Base-by-base conservation (phyloP, 2,888 invertebrate species). In the Hybos culiciformis region DNA sequence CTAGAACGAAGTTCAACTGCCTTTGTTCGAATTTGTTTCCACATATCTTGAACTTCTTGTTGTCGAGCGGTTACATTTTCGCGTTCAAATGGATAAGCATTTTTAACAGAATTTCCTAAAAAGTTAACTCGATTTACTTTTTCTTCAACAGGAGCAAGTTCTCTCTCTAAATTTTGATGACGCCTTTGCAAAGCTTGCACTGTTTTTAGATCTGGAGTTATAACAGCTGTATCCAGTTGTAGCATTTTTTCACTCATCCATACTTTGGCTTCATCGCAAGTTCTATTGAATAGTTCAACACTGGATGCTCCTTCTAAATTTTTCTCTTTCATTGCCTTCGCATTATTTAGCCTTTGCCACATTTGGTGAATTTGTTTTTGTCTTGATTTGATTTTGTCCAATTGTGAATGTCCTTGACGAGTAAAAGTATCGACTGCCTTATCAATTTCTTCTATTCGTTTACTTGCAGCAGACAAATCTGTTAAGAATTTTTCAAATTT, bases 171-270 rank as follows among this genome's bases (percentile, higher is more conserved):
- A 66, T 93, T 86, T 54, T 91, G 87, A 65, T 94, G 94, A 14
- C 88, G 72, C 11, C 94, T 72, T 67, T 96, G 93, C 51, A 94
- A 63, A 1, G 93, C 91, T 54, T 87, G 81, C 0, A 93, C 92
- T 0, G 92, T 91, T 54, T 90, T 82, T 33, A 94, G 71, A 67
- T 94, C 94, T 4, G 83, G 80, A 0, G 87, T 90, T 3, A 82
- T 62, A 26, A 79, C 78, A 1, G 77, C 76, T 0, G 77, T 79
- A 36, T 88, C 90, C 45, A 94, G 64, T 61, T 92, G 90, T 47
- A 82, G 80, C 71, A 90, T 87, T 67, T 97, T 97, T 68, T 96
- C 96, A 42, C 80, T 72, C 85, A 98, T 96, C 96, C 97, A 97
- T 59, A 93, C 93, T 51, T 84, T 78, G 0, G 94, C 90, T 62